Base-by-base conservation (phyloP, 2,797 vertebrate species). In the Tiaroga cobitis region DNA sequence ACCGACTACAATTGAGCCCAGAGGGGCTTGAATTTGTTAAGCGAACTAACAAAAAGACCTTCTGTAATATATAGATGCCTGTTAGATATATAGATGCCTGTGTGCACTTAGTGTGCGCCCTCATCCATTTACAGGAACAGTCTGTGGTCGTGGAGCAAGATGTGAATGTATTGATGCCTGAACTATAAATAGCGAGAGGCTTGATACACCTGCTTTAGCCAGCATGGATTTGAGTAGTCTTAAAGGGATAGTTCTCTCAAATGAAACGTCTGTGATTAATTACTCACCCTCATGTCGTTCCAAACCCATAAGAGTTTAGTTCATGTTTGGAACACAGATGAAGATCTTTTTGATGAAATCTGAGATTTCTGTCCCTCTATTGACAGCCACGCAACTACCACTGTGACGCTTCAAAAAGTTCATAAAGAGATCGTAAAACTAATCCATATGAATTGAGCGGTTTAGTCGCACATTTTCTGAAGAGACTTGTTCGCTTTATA, bases 101-200 rank as follows among this genome's bases (percentile, higher is more conserved):
- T 61, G 41, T 54, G 75, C 76, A 73, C 39, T 70, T 80, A 49
- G 69, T 11, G 54, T 37, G 21, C 11, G 1, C 21, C 83, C 61
- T 5, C 4, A 59, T 78, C 73, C 63, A 77, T 82, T 82, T 70
- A 61, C 46, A 81, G 13, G 26, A 49, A 56, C 74, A 67, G 49
- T 7, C 72, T 76, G 80, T 49, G 81, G 80, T 46, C 29, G 6
- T 54, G 19, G 13, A 24, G 32, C 2, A 61, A 67, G 75, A 81
- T 83, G 63, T 77, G 78, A 91, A 87, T 82, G 90, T 81, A 90
- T 88, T 90, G 91, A 90, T 88, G 65, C 78, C 80, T 54, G 4
- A 82, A 88, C 88, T 92, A 92, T 89, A 93, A 93, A 92, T 92
- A 93, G 90, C 89, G 84, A 51, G 79, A 83, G 56, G 54, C 73